Evolutionary conservation across 1,140 invertebrate genomes (phyloP).

Genomic region (Tetramorium simillimum): DNA sequence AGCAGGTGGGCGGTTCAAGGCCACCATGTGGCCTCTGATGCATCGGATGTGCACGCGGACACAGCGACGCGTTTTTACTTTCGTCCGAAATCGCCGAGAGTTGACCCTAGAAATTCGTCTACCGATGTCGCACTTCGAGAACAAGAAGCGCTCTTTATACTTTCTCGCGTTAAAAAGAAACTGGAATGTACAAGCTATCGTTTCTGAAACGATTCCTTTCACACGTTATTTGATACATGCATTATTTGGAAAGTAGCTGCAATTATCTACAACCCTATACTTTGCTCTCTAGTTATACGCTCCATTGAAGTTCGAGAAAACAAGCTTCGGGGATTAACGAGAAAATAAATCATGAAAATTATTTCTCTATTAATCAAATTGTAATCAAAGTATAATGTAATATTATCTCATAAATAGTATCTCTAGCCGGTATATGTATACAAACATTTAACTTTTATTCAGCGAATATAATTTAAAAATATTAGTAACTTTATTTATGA

Average conservation of each 20-base stretch:
- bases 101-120: not conserved
- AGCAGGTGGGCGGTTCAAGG: conserved; percentile 74
- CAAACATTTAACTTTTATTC: too few species aligned
- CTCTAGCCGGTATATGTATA: not conserved
- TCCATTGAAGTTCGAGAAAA: conserved; percentile 17
- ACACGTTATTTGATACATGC: not conserved
- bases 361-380: not conserved
- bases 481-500: too few species aligned
- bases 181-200: not conserved
- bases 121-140: not conserved
- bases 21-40: conserved; percentile 34
- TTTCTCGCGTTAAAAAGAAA: not conserved
- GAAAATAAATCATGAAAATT: conserved; percentile 14
- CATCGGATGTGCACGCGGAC: not conserved
- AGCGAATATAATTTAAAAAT: too few species aligned
- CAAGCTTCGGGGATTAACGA: not conserved
- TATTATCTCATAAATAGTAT: not conserved
- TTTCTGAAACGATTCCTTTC: conserved; percentile 9
- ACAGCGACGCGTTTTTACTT: conserved; percentile 49
- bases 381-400: not conserved
- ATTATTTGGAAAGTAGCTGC: conserved; percentile 8
- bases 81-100: conserved; percentile 7
- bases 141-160: not conserved
- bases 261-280: not conserved
- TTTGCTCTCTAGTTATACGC: conserved; percentile 15